These are phyloP conservation scores for Lepus timidus DNA, from an alignment of 2,113 vertebrate genomes.

Conservation along the genomic window DNA sequence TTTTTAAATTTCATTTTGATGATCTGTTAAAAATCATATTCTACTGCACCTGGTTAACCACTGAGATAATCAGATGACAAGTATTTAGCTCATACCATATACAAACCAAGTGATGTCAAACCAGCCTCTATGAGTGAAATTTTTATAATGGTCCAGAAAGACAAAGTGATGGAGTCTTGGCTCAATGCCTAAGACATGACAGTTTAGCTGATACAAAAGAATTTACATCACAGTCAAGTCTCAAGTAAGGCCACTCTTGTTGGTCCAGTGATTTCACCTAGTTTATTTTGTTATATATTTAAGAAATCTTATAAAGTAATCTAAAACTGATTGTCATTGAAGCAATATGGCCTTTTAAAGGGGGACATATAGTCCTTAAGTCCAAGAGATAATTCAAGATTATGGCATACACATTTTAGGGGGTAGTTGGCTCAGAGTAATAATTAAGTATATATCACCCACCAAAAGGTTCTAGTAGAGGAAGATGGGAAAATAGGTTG, in stretches of 20 bases:
- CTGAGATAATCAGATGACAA: neutral
- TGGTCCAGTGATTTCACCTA: neutral
- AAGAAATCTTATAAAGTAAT: conserved; percentile 4
- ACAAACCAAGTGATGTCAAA: neutral
- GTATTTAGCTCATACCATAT: neutral
- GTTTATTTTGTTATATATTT: conserved; percentile 1
- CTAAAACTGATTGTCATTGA: neutral
- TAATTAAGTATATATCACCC: neutral
- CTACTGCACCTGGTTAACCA: neutral
- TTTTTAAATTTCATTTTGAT: conserved; percentile 51
- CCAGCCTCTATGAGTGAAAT: neutral
- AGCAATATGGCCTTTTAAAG: neutral
- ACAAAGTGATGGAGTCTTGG: neutral
- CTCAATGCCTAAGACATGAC: neutral
- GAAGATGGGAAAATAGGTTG: neutral
- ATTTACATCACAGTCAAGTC: neutral
- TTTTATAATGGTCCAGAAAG: neutral
- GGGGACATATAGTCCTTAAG: neutral
- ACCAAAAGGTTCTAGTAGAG: neutral
- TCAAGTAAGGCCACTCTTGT: neutral
- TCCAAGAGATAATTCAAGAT: neutral
- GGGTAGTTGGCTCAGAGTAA: neutral
- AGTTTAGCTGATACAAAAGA: neutral
- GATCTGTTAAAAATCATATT: neutral
- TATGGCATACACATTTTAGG: neutral